Evolutionary conservation across 2,113 vertebrate species (phyloP).

Genomic region (Carassius carassius): DNA sequence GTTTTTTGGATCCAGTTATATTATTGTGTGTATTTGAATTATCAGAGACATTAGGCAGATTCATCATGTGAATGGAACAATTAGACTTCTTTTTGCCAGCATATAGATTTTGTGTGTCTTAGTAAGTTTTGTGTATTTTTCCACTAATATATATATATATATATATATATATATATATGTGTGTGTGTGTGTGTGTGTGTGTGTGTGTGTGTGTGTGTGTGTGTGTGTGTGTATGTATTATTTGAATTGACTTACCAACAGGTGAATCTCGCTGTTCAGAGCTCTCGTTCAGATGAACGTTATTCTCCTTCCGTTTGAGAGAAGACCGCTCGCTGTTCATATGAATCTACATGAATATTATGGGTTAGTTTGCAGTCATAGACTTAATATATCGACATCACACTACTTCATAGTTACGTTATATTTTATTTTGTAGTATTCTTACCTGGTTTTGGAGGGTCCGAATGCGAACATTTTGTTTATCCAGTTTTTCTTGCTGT

Average conservation of each 20-base stretch:
- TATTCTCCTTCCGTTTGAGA: slow-evolving; percentile 48
- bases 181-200: no score
- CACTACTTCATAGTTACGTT: neutral
- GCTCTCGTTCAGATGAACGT: slow-evolving; percentile 39
- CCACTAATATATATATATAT: no score
- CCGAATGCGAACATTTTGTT: slow-evolving; percentile 88
- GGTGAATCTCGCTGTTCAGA: slow-evolving; percentile 71
- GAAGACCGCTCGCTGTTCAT: slow-evolving; percentile 58
- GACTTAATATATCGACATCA: slow-evolving; percentile 1
- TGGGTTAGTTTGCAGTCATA: neutral
- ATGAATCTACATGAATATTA: slow-evolving; percentile 62
- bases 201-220: no score
- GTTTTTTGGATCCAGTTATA: neutral
- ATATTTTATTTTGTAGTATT: neutral
- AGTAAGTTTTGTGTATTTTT: no score
- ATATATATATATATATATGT: no score
- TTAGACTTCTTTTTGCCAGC: neutral
- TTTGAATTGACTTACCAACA: slow-evolving; percentile 66
- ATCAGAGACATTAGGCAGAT: neutral
- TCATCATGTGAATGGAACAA: neutral
- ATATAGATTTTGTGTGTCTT: neutral
- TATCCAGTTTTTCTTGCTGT: slow-evolving; percentile 92
- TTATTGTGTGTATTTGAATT: neutral
- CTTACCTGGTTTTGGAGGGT: slow-evolving; percentile 78
- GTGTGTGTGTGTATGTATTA: no score